phyloP scores from a whole-genome alignment of 2,797 vertebrate genomes.

The Sebastes vulpes region DNA sequence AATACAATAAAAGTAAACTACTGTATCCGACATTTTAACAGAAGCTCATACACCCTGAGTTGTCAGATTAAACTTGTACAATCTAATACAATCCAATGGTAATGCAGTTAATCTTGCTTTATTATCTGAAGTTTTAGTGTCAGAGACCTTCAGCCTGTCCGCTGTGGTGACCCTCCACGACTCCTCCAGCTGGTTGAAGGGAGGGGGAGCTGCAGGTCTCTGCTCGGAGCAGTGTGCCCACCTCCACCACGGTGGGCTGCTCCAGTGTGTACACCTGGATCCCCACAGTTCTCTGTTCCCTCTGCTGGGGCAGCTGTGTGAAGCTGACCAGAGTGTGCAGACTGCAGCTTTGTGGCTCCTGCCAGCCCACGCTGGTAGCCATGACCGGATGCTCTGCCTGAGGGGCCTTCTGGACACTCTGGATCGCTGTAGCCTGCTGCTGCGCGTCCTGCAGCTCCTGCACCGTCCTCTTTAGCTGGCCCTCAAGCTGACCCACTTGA shows the following conservation, averaged over 20 bases:
- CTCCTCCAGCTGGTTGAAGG: conserved; percentile 26
- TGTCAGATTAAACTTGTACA: not conserved
- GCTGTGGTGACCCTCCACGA: conserved; percentile 55
- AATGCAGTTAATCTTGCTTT: not conserved
- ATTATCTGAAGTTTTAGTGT: not conserved
- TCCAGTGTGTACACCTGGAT: conserved; percentile 89
- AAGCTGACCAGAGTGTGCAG: conserved; percentile 86
- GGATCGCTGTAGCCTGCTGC: conserved; percentile 65
- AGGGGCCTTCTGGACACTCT: conserved; percentile 58
- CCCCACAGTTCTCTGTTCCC: conserved; percentile 86
- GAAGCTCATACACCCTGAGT: not conserved
- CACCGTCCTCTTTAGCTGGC: conserved; percentile 86
- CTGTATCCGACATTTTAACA: not conserved
- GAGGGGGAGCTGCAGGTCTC: conserved; percentile 77
- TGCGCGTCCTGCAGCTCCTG: conserved; percentile 87
- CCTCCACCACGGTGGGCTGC: conserved; percentile 85
- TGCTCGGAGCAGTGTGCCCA: conserved; percentile 78
- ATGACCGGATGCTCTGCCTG: conserved; percentile 80
- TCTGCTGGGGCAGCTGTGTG: conserved; percentile 79
- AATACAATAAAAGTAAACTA: not conserved
- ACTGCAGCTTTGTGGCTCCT: conserved; percentile 71
- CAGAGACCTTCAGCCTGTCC: conserved; percentile 61
- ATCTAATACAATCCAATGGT: not conserved
- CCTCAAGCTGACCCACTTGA: conserved; percentile 88
- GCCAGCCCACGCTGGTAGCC: conserved; percentile 83